phyloP scores from a whole-genome alignment of 2,113 vertebrate species.

The Dermatemys mawii region DNA sequence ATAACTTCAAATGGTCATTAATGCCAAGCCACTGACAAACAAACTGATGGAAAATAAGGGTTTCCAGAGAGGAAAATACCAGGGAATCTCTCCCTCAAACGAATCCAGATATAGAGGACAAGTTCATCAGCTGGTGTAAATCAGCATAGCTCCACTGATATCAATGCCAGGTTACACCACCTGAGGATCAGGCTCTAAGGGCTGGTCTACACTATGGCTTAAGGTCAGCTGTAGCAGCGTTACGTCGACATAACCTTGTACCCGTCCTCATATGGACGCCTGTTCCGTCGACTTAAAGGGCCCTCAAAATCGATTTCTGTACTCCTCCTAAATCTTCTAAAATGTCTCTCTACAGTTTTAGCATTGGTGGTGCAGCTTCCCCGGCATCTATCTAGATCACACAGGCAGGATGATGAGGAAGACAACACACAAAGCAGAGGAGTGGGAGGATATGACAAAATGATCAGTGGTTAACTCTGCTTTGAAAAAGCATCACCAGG shows the following conservation, averaged over 20 bases:
- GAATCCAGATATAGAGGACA: not conserved
- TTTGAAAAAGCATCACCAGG: not conserved
- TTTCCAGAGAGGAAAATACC: not conserved
- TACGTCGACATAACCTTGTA: too few relatives aligned
- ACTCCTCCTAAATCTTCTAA: not conserved
- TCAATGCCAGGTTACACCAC: accelerated
- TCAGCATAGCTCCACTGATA: not conserved
- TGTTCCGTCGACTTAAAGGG: too few relatives aligned
- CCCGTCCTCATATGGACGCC: too few relatives aligned
- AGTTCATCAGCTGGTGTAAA: not conserved
- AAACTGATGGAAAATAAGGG: not conserved
- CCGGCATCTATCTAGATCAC: not conserved
- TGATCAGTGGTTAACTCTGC: not conserved
- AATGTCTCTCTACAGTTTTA: not conserved
- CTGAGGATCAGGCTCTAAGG: not conserved
- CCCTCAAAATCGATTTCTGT: too few relatives aligned
- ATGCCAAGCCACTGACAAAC: not conserved
- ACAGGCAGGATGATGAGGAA: not conserved
- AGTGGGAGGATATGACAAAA: accelerated
- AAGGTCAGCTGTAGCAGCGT: too few relatives aligned
- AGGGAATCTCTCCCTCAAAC: not conserved
- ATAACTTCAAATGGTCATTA: not conserved
- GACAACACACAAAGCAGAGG: not conserved
- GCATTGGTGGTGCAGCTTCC: not conserved
- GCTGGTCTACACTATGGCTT: too few relatives aligned